Base-by-base conservation (phyloP, 2,797 vertebrate genomes). In the Rhodeus uyekii region DNA sequence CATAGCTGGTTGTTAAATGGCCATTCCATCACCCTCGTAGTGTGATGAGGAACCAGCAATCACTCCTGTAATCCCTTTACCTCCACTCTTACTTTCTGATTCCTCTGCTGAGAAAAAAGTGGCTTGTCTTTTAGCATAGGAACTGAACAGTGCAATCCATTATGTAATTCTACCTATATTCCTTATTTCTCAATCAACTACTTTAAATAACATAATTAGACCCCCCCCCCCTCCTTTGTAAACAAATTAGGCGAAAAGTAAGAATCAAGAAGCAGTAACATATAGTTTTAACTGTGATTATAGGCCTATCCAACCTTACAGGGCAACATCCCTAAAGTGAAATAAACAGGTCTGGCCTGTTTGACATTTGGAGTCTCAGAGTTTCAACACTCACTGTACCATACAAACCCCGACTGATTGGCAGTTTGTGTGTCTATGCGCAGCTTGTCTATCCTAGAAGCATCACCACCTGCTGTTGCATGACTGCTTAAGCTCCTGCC, bases 401-500 rank as follows among this genome's bases (percentile, higher is more conserved):
- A 86, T 79, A 88, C 83, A 85, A 86, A 85, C 74, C 83, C 78
- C 76, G 50, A 74, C 81, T 86, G 87, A 88, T 86, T 86, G 87
- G 81, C 85, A 86, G 78, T 82, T 84, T 78, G 81, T 83, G 84
- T 83, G 72, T 83, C 75, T 86, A 72, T 44, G 79, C 73, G 72
- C 83, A 84, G 81, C 78, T 82, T 79, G 83, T 85, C 87, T 85
- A 83, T 88, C 81, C 75, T 75, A 81, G 81, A 83, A 85, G 83
- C 86, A 79, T 86, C 87, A 86, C 87, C 87, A 88, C 87, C 87
- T 88, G 87, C 87, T 87, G 87, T 87, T 88, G 86, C 87, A 76
- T 78, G 84, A 64, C 85, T 86, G 87, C 87, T 88, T 84, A 82
- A 86, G 84, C 85, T 86, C 85, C 82, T 85, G 87, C 83, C 81